Evolutionary conservation across 1,140 invertebrate genomes (phyloP).

Genomic region (Sinonovacula constricta): DNA sequence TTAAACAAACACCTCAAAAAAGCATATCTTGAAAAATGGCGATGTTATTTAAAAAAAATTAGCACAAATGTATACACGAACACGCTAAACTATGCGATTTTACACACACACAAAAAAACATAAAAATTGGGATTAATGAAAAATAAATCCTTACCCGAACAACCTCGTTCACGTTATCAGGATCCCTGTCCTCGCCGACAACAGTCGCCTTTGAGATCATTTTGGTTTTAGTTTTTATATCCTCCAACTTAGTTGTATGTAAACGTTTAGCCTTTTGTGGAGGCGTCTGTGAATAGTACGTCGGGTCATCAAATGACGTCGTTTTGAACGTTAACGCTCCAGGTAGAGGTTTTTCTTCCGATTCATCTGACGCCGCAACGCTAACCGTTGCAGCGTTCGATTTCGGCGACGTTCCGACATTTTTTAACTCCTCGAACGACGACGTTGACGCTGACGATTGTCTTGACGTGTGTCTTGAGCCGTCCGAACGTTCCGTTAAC

Average conservation of each 20-base stretch:
- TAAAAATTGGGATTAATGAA: too few relatives aligned
- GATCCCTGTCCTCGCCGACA: conserved; percentile 30
- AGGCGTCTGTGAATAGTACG: not conserved
- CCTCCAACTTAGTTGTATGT: not conserved
- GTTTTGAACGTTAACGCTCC: conserved; percentile 27
- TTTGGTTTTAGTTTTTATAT: conserved; percentile 9
- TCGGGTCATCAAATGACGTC: conserved; percentile 13
- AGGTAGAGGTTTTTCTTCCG: not conserved
- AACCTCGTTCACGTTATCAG: conserved; percentile 45
- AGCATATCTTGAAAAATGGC: too few relatives aligned
- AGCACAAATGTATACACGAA: too few relatives aligned
- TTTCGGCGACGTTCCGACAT: not conserved
- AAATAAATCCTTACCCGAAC: conserved; percentile 35
- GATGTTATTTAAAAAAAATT: too few relatives aligned
- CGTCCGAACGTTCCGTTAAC: conserved; percentile 8
- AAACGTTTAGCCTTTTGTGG: not conserved
- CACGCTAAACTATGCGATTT: too few relatives aligned
- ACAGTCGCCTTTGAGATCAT: not conserved
- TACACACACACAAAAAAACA: too few relatives aligned
- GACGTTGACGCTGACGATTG: conserved; percentile 44
- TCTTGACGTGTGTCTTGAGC: conserved; percentile 1
- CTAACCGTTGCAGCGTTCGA: not conserved
- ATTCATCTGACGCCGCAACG: not conserved
- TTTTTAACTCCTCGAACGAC: conserved; percentile 41
- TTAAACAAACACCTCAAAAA: too few relatives aligned